Evolutionary conservation across 2,113 vertebrate genomes (phyloP).

Genomic region (Lophochroa leadbeateri): DNA sequence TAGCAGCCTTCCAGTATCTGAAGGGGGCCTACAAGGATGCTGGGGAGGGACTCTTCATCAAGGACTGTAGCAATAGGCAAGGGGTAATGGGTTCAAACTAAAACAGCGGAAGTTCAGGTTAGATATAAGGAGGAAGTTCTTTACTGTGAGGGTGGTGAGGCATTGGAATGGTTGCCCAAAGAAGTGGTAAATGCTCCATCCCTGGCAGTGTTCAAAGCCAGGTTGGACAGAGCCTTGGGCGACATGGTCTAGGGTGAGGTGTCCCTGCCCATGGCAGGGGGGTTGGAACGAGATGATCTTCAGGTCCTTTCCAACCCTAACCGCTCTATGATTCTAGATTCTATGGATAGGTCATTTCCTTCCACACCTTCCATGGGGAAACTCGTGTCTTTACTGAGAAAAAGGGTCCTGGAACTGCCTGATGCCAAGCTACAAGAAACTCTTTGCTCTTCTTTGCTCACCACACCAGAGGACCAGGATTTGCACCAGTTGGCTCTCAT

Average conservation of each 20-base stretch:
- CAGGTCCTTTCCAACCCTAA: background rate
- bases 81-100: no score
- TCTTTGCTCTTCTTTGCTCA: background rate
- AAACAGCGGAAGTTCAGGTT: no score
- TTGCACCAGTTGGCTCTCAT: background rate
- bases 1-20: no score
- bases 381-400: background rate
- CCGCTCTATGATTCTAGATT: background rate
- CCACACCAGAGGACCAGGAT: background rate
- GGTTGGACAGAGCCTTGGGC: background rate
- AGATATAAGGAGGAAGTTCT: no score
- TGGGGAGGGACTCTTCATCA: no score
- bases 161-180: background rate
- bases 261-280: background rate
- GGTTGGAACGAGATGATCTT: background rate
- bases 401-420: background rate
- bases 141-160: no score
- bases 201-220: background rate
- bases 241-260: background rate
- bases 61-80: no score
- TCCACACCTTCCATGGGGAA: background rate
- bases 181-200: background rate
- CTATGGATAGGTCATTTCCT: background rate
- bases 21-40: no score
- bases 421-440: background rate